phyloP scores from a whole-genome alignment of 2,797 vertebrate genomes.

The Sphenopsis melanotis region DNA sequence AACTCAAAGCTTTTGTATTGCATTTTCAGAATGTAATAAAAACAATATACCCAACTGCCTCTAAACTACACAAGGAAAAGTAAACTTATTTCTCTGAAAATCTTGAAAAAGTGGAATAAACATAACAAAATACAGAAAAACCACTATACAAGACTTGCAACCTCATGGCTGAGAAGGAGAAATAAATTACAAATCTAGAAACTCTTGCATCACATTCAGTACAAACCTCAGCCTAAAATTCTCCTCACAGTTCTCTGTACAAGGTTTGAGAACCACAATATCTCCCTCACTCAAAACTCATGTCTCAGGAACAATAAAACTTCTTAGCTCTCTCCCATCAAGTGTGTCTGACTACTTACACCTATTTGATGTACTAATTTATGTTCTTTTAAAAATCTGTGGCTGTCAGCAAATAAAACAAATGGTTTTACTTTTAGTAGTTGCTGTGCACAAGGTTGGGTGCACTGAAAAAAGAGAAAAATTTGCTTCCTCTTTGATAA shows the following conservation, averaged over 20 bases:
- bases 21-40: neutral
- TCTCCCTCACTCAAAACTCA: neutral
- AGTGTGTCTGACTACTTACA: neutral
- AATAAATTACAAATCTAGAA: neutral
- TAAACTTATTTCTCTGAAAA: neutral
- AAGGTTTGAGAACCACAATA: neutral
- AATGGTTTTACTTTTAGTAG: neutral
- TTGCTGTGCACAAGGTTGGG: neutral
- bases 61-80: neutral
- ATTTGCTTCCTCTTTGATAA: neutral
- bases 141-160: neutral
- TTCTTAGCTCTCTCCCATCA: neutral
- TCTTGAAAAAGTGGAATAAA: neutral
- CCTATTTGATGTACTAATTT: neutral
- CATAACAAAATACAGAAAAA: neutral
- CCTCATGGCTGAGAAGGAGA: neutral
- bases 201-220: neutral
- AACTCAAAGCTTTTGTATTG: neutral
- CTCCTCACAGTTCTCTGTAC: neutral
- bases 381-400: neutral
- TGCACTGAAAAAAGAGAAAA: neutral
- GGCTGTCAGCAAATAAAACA: neutral
- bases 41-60: rapidly evolving
- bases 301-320: neutral
- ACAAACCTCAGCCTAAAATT: neutral